These are phyloP conservation scores for Stomatorhinus ivindoensis DNA, from an alignment of 2,113 vertebrate genomes.

Conservation along the genomic window DNA sequence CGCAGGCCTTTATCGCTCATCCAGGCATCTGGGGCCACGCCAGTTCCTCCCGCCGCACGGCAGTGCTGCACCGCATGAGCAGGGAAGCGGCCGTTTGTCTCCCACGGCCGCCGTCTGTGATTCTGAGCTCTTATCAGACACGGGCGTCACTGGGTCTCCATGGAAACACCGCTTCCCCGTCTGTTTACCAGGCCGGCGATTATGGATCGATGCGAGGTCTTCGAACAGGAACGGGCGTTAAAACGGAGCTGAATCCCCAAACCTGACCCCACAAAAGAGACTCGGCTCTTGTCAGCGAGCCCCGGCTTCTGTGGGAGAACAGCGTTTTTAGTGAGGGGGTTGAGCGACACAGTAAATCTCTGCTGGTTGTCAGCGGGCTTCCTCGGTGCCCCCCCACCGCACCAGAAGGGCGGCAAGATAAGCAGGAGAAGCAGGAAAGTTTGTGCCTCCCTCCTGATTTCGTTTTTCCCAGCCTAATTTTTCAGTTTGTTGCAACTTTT, in stretches of 20 bases:
- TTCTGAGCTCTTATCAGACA: not conserved
- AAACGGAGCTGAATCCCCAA: not conserved
- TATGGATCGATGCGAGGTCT: not conserved
- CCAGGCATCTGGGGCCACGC: not conserved
- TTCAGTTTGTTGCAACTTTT: not conserved
- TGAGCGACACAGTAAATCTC: constrained; percentile 8
- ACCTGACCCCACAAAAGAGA: not conserved
- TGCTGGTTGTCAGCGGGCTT: not conserved
- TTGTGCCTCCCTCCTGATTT: not conserved
- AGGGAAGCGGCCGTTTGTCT: not conserved
- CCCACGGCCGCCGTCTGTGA: not conserved
- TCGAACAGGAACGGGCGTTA: not conserved
- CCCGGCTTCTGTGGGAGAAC: not conserved
- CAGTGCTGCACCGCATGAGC: too few relatives aligned
- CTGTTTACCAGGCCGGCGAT: not conserved
- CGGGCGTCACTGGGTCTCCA: not conserved
- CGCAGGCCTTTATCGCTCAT: constrained; percentile 13
- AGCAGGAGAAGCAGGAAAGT: not conserved
- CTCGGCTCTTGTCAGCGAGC: constrained; percentile 13
- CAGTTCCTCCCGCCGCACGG: not conserved
- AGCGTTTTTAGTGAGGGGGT: not conserved
- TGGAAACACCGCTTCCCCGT: not conserved
- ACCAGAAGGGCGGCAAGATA: constrained; percentile 19
- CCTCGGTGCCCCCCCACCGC: not conserved
- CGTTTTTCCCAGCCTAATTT: constrained; percentile 2